Evolutionary conservation across 2,888 invertebrate genomes (phyloP).

Genomic region (Notocelia uddmanniana): DNA sequence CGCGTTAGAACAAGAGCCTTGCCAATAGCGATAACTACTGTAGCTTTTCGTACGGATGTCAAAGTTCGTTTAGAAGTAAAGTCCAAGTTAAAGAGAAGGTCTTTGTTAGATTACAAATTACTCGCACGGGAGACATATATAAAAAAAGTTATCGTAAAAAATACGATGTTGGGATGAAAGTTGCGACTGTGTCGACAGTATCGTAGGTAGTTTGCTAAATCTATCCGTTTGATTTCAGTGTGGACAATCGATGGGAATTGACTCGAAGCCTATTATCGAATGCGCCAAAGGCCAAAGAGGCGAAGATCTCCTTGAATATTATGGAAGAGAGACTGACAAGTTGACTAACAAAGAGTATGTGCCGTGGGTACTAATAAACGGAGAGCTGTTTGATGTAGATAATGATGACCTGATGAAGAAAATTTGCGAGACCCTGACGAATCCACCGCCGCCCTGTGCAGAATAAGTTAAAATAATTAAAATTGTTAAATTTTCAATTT

Average conservation of each 20-base stretch:
- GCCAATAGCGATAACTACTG: not conserved
- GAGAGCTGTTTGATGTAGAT: not conserved
- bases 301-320: slow-evolving; percentile 34
- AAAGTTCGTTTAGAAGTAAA: too few species aligned
- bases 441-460: slow-evolving; percentile 23
- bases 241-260: slow-evolving; percentile 28
- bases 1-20: not conserved
- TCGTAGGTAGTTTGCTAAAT: not conserved
- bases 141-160: not conserved
- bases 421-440: slow-evolving; percentile 18
- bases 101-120: too few species aligned
- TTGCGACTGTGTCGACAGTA: not conserved
- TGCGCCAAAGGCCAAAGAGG: slow-evolving; percentile 36
- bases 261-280: slow-evolving; percentile 13
- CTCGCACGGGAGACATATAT: too few species aligned
- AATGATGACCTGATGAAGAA: not conserved
- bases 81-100: too few species aligned
- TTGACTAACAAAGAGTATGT: not conserved
- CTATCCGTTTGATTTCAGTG: slow-evolving; percentile 33
- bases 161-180: not conserved
- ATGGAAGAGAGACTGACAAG: slow-evolving; percentile 25
- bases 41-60: not conserved
- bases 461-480: not conserved
- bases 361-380: slow-evolving; percentile 28
- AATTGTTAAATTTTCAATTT: not conserved